Conservation (phyloP, 35 echinoderm and acorn worm genomes). For the Holothuria glaberrima region DNA sequence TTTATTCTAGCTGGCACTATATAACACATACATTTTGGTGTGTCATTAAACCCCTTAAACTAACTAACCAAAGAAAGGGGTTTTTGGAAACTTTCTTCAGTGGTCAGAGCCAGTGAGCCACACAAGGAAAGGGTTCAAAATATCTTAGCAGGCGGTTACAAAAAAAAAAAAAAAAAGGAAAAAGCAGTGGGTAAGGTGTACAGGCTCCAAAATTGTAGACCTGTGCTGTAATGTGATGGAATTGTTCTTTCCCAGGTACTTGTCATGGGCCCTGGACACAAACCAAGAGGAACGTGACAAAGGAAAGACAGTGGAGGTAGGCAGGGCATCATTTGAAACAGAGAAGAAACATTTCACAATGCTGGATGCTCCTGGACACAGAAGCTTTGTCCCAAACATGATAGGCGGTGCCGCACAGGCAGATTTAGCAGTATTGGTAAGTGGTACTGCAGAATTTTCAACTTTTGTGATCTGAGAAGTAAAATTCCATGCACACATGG, state of each 20-base stretch:
- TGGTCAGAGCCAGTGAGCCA: too few species aligned
- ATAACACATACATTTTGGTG: too few species aligned
- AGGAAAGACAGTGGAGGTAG: slow-evolving; percentile 97
- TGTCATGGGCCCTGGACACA: slow-evolving; percentile 97
- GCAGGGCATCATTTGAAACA: slow-evolving; percentile 96
- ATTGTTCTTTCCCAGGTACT: slow-evolving; percentile 66
- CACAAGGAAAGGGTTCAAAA: too few species aligned
- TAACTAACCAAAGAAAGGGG: too few species aligned
- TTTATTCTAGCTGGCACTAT: too few species aligned
- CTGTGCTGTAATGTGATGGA: too few species aligned
- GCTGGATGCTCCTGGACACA: slow-evolving; percentile 84
- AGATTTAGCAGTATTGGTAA: slow-evolving; percentile 96
- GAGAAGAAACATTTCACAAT: slow-evolving; percentile 98
- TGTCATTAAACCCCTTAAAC: too few species aligned
- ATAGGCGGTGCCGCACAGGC: slow-evolving; percentile 97
- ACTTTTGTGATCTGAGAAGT: too few species aligned
- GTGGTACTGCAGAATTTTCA: neutral
- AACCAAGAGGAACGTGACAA: slow-evolving; percentile 99
- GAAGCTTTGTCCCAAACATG: slow-evolving; percentile 99
- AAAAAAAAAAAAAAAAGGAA: neutral
- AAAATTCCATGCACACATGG: neutral
- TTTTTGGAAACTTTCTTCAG: too few species aligned
- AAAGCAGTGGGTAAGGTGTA: too few species aligned
- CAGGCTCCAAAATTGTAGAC: too few species aligned
- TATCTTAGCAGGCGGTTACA: too few species aligned